Evolutionary conservation across 2,888 invertebrate genomes (phyloP).

Genomic region (Gymnosoma rotundatum): DNA sequence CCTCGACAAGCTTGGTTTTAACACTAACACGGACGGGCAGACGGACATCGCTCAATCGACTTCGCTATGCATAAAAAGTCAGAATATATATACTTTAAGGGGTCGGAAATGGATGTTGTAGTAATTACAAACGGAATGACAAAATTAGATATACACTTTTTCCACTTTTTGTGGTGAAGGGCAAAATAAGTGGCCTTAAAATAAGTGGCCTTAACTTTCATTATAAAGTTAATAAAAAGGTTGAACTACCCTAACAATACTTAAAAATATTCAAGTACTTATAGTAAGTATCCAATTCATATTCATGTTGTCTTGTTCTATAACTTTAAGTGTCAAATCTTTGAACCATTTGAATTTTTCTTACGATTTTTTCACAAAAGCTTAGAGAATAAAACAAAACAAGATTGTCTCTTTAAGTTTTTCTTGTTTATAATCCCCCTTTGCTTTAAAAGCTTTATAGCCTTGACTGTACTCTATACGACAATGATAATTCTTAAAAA

Average conservation of each 20-base stretch:
- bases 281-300: conserved; percentile 38
- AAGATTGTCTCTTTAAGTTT: conserved; percentile 39
- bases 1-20: too few relatives aligned
- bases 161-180: too few relatives aligned
- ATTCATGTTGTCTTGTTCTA: conserved; percentile 65
- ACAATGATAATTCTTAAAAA: background rate
- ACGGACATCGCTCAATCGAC: too few relatives aligned
- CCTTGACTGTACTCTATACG: background rate
- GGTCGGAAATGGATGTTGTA: too few relatives aligned
- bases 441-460: conserved; percentile 5
- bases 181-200: too few relatives aligned
- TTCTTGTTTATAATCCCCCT: conserved; percentile 16
- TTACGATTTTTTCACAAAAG: conserved; percentile 42
- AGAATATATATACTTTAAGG: too few relatives aligned
- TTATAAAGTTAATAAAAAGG: too few relatives aligned
- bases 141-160: too few relatives aligned
- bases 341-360: conserved; percentile 68
- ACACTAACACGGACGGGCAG: too few relatives aligned
- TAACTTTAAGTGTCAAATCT: conserved; percentile 69
- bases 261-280: conserved; percentile 36
- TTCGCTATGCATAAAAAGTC: too few relatives aligned
- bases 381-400: conserved; percentile 21
- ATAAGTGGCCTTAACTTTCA: too few relatives aligned
- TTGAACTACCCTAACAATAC: conserved; percentile 3
- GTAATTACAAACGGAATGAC: too few relatives aligned